phyloP scores from a whole-genome alignment of 2,797 vertebrate genomes.

The Acrossocheilus fasciatus region DNA sequence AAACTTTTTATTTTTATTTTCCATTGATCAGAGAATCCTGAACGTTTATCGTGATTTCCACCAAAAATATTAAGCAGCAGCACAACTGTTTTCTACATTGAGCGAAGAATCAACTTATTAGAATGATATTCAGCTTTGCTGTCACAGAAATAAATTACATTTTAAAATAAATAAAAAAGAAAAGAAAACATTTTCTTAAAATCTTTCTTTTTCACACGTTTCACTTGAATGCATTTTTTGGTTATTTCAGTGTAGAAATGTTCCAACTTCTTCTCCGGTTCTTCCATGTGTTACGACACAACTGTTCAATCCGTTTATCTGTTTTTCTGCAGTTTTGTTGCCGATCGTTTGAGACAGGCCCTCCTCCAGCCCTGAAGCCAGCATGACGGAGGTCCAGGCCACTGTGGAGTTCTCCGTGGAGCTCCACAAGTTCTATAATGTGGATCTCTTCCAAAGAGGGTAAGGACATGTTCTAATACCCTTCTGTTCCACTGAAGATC shows the following conservation, averaged over 20 bases:
- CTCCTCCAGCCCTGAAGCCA: conserved; percentile 82
- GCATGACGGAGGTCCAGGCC: conserved; percentile 97
- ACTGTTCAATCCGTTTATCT: neutral
- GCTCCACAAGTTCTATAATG: conserved; percentile 99
- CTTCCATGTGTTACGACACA: neutral
- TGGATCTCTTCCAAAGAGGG: conserved; percentile 99
- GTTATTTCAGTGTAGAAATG: neutral
- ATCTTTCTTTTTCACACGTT: neutral
- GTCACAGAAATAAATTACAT: neutral
- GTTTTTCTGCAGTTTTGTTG: conserved; percentile 61
- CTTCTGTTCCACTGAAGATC: neutral
- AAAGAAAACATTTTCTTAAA: neutral
- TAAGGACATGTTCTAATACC: conserved; percentile 69
- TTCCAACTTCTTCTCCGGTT: neutral
- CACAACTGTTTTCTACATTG: neutral
- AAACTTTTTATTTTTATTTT: neutral
- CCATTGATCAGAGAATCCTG: neutral
- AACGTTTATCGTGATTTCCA: neutral
- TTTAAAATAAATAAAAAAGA: neutral
- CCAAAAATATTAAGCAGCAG: neutral
- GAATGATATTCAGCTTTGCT: neutral
- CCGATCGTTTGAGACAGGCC: conserved; percentile 81
- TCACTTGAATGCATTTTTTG: neutral
- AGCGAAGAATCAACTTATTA: no score
- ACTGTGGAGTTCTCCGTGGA: conserved; percentile 99